phyloP scores from a whole-genome alignment of 2,797 vertebrate genomes.

The Lophotriccus pileatus region DNA sequence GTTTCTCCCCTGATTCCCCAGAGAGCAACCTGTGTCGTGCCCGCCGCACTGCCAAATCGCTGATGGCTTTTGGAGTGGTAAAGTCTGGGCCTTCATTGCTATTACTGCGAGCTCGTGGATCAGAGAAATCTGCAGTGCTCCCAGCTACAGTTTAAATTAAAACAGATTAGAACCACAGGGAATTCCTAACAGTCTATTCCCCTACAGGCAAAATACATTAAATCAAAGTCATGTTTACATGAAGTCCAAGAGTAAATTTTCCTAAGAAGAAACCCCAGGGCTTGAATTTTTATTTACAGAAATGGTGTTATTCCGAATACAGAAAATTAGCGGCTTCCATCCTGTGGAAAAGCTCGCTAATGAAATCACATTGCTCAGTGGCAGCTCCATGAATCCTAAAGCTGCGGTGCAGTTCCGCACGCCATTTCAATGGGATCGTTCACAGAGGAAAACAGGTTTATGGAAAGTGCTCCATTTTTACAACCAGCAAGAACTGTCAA shows the following conservation, averaged over 20 bases:
- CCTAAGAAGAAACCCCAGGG: constrained; percentile 61
- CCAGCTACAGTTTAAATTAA: constrained; percentile 77
- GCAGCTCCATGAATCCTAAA: neutral
- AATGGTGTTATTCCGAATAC: constrained; percentile 37
- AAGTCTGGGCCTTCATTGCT: constrained; percentile 76
- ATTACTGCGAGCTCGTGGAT: constrained; percentile 73
- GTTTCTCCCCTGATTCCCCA: constrained; percentile 89
- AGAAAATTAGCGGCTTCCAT: constrained; percentile 46
- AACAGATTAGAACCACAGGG: constrained; percentile 71
- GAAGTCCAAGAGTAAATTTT: constrained; percentile 67
- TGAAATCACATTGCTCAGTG: constrained; percentile 22
- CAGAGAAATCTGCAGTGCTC: constrained; percentile 77
- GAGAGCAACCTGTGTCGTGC: constrained; percentile 95
- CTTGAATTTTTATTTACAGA: constrained; percentile 70
- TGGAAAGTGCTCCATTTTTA: constrained; percentile 36
- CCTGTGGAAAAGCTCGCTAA: constrained; percentile 32
- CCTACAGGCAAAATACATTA: constrained; percentile 66
- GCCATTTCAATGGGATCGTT: constrained; percentile 2
- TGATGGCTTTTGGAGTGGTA: constrained; percentile 90
- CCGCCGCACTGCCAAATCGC: constrained; percentile 91
- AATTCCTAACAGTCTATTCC: constrained; percentile 66
- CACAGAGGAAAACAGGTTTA: constrained; percentile 33
- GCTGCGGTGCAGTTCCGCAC: neutral
- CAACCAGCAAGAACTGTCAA: constrained; percentile 21
- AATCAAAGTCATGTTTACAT: constrained; percentile 73